Evolutionary conservation across 2,888 invertebrate genomes (phyloP), one percentile per base, ranked within the genome.

Genomic region (Eulithis testata): DNA sequence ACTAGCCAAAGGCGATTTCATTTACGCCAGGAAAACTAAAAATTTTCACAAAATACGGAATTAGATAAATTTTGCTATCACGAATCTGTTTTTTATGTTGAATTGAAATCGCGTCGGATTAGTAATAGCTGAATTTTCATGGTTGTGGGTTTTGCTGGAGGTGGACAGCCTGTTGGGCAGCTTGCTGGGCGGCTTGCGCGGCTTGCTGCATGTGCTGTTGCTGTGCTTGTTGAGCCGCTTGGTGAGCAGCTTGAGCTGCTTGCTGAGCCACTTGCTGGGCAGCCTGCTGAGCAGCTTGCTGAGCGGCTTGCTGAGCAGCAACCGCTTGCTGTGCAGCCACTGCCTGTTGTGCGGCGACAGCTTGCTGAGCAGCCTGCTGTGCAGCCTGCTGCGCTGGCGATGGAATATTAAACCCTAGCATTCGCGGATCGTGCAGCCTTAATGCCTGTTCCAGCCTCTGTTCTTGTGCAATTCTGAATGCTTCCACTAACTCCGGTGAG

Each of bases 41-140:
- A 77, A 79, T 79, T 74, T 14, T 67, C 69, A 71, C 56, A 55
- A 66, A 69, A 57, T 65, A 67, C 57, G 58, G 62, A 70, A 70
- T 68, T 69, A 70, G 66, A 72, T 66, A 62, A 75, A 75, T 76
- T 82, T 82, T 80, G 76, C 76, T 79, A 76, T 78, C 74, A 73
- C 76, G 77, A 78, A 75, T 71, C 75, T 60, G 60, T 56, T 81
- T 69, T 70, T 71, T 69, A 79, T 75, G 74, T 74, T 76, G 72
- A 68, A 78, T 79, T 73, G 89, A 91, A 91, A 93, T 91, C 90
- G 90, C 89, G 76, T 93, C 90, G 85, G 91, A 91, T 96, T 96
- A 96, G 96, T 96, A 96, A 94, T 96, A 96, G 94, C 94, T 95
- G 93, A 96, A 96, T 91, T 96, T 96, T 96, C 96, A 96, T 95